A percentile compares a stretch with the other conserved stretches of the same genome.
Evolutionary conservation across 2,797 vertebrate species (phyloP).

Genomic region (Kryptolebias ocellatus): DNA sequence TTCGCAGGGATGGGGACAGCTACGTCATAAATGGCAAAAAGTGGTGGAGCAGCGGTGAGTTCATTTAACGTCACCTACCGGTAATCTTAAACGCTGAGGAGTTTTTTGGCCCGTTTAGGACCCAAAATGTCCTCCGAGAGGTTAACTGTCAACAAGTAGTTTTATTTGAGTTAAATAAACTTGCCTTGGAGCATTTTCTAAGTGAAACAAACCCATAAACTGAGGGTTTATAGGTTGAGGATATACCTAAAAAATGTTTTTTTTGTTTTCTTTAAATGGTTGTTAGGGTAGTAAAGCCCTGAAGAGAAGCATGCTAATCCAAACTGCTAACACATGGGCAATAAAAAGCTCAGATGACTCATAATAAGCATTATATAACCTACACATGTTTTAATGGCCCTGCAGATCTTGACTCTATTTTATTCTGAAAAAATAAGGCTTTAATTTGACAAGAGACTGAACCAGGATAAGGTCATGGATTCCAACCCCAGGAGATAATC

Average conservation of each 20-base stretch:
- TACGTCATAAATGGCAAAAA: slow-evolving; percentile 91
- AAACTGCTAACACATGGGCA: slow-evolving; percentile 36
- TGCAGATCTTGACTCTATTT: slow-evolving; percentile 12
- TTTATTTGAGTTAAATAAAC: slow-evolving; percentile 9
- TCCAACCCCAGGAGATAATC: background rate
- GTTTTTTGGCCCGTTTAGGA: background rate
- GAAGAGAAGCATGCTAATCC: slow-evolving; percentile 4
- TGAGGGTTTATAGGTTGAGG: slow-evolving; percentile 1
- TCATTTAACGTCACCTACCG: background rate
- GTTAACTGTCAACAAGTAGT: slow-evolving; percentile 1
- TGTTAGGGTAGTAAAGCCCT: slow-evolving; percentile 4
- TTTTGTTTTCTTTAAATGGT: background rate
- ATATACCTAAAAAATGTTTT: slow-evolving; percentile 16
- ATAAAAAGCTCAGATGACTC: slow-evolving; percentile 33
- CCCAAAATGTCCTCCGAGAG: background rate
- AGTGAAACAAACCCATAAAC: slow-evolving; percentile 2
- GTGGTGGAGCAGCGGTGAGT: slow-evolving; percentile 96
- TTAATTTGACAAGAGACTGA: slow-evolving; percentile 6
- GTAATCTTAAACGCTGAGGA: background rate
- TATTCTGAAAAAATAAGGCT: slow-evolving; percentile 5
- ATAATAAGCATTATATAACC: slow-evolving; percentile 12
- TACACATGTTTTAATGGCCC: slow-evolving; percentile 1
- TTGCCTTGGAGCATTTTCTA: background rate
- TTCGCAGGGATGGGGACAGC: slow-evolving; percentile 78
- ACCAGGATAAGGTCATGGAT: background rate